Evolutionary conservation across 2,888 invertebrate genomes (phyloP).

Genomic region (Oxystoma pomonae): DNA sequence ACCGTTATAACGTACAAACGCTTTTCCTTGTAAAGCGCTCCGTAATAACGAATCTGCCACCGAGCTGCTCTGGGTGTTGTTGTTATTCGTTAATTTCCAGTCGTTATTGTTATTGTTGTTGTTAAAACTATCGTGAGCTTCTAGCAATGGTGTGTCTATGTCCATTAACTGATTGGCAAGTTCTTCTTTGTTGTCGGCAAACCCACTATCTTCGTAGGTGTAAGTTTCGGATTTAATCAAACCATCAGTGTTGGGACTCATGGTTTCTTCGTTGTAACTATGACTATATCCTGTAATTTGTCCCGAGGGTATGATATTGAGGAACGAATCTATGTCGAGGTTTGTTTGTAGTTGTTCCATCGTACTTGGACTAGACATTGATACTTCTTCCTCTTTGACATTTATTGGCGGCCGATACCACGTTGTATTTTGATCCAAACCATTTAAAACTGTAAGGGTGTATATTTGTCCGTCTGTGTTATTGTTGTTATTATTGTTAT

Average conservation of each 20-base stretch:
- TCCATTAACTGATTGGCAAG: constrained; percentile 43
- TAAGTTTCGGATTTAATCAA: constrained; percentile 70
- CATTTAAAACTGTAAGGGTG: constrained; percentile 81
- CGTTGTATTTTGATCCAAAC: constrained; percentile 53
- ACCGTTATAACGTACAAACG: constrained; percentile 47
- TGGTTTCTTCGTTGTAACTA: constrained; percentile 55
- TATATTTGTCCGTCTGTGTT: constrained; percentile 82
- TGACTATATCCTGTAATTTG: constrained; percentile 59
- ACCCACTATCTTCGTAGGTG: constrained; percentile 73
- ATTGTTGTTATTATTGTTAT: constrained; percentile 33
- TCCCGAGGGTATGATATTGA: constrained; percentile 62
- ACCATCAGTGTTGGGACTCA: constrained; percentile 54
- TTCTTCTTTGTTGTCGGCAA: constrained; percentile 63
- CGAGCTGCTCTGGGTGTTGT: constrained; percentile 42
- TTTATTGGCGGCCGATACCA: constrained; percentile 57
- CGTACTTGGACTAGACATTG: constrained; percentile 57
- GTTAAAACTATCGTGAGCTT: constrained; percentile 55
- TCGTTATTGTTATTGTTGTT: constrained; percentile 85
- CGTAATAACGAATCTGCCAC: constrained; percentile 75
- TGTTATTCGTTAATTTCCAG: constrained; percentile 73
- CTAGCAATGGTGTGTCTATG: constrained; percentile 55
- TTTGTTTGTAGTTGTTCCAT: constrained; percentile 56
- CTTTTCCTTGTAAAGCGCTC: constrained; percentile 81
- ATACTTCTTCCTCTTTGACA: constrained; percentile 63
- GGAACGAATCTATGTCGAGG: constrained; percentile 75